Evolutionary conservation across 2,888 invertebrate species (phyloP), one percentile per base, ranked within the genome.

Genomic region (Notodonta ziczac): DNA sequence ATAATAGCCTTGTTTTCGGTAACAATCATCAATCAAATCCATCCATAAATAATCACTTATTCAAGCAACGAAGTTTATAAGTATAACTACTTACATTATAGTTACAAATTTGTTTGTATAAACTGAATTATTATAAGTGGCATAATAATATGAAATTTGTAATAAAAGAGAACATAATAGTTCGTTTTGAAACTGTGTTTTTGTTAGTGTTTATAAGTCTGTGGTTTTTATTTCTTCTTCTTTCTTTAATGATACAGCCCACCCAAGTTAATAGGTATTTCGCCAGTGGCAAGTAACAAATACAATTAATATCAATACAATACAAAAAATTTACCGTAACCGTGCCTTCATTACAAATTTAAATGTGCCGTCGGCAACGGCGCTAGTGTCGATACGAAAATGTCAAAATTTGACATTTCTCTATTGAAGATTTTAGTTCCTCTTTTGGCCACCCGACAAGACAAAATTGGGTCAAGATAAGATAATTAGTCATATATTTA

Each of bases 81-180:
- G 59, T 44, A 55, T 52, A 44, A 24, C 24, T 24, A n/a, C n/a
- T n/a, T n/a, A 24, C 24, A 24, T 24, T 58, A 56, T 72, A 72
- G 64, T 42, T 57, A 54, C 7, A 56, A 65, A 57, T 52, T 69
- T 72, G 63, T 62, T 62, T 51, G 54, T 59, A 61, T 73, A 66
- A 66, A 62, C 59, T 66, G 60, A 68, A 70, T 66, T 65, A 62
- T 59, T 24, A 69, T 63, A 16, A 65, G 68, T 66, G 67, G 62
- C 65, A 72, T 67, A 66, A 72, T 67, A 66, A 71, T 73, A 73
- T 62, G 65, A 64, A 67, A 66, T 70, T 74, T 75, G 67, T 77
- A 76, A 69, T 65, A 60, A 71, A 74, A 69, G 58, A 57, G 60
- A 65, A 65, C 48, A 65, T 69, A 72, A 68, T 69, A 77, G 60